Base-by-base conservation (phyloP, 2,113 vertebrate species). In the Perca fluviatilis region DNA sequence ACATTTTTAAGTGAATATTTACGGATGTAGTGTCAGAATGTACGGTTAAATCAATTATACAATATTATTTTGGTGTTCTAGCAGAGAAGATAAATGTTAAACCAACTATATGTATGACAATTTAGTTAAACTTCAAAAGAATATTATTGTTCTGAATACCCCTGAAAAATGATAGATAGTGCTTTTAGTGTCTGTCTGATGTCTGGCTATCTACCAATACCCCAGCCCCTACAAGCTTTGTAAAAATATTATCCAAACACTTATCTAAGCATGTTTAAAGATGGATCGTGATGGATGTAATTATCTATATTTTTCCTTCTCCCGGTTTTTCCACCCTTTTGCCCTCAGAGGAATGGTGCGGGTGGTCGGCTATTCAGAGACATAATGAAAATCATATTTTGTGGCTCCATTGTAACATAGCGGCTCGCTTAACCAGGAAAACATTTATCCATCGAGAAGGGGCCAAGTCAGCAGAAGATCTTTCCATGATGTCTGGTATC, bases 361-460 rank as follows among this genome's bases (percentile, higher is more conserved):
- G 93, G 93, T 95, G 95, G 94, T 93, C 93, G 66, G 47, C 84
- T 79, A 66, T 84, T 71, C 86, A 77, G 66, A 68, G 69, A 75
- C 78, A 85, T 93, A 92, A 95, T 94, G 82, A 92, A 91, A 91
- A 93, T 95, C 88, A 87, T 90, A 94, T 88, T 90, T 77, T 85
- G 86, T 90, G 89, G 93, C 70, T 79, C 64, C 70, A 79, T 89
- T 90, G 83, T 92, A 89, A 70, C 84, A 81, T 76, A 30, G 80
- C 49, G 19, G 74, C 86, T 87, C 7, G 9, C 78, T 85, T 43
- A 71, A 87, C 83, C 73, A 80, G 53, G 56, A 71, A 86, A 84
- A 88, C 85, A 87, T 91, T 77, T 79, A 74, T 56, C 68, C 83
- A 58, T 85, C 81, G 74, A 92, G 79, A 91, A 78, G 79, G 60